A percentile compares a stretch with the other conserved stretches of the same genome.
These are phyloP conservation scores for Eufriesea mexicana DNA, from an alignment of 1,140 invertebrate genomes.

Conservation along the genomic window DNA sequence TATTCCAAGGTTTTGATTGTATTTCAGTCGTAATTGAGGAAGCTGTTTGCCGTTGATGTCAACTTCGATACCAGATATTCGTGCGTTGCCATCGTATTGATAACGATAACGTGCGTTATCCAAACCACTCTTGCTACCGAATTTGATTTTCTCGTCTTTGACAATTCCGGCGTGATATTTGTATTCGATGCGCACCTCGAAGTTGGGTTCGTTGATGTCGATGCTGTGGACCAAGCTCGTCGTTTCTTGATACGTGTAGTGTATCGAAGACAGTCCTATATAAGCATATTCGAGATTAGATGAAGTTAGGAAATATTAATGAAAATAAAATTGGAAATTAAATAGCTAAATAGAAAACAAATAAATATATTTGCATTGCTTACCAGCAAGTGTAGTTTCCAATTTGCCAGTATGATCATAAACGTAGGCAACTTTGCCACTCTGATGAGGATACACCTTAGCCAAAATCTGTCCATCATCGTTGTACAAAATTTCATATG, in stretches of 20 bases:
- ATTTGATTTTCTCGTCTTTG: conserved; percentile 93
- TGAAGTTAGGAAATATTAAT: neutral
- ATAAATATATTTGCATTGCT: conserved; percentile 64
- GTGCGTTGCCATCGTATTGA: conserved; percentile 92
- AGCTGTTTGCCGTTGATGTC: conserved; percentile 92
- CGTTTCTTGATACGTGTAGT: conserved; percentile 93
- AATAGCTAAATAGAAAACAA: neutral
- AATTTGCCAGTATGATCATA: conserved; percentile 93
- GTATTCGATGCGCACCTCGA: conserved; percentile 93
- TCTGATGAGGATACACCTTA: conserved; percentile 94
- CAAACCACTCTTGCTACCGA: conserved; percentile 91
- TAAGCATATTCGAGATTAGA: neutral
- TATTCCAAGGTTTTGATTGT: conserved; percentile 93
- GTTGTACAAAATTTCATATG: conserved; percentile 95
- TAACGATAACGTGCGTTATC: conserved; percentile 94
- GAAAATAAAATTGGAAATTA: too few relatives aligned
- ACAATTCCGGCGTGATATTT: conserved; percentile 95
- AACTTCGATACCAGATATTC: conserved; percentile 92
- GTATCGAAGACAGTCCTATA: conserved; percentile 90
- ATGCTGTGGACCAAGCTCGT: conserved; percentile 92
- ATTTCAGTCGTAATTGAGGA: conserved; percentile 89
- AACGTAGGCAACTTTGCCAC: conserved; percentile 93
- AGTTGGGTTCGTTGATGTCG: conserved; percentile 92
- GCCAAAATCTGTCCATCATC: conserved; percentile 94
- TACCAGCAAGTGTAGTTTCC: conserved; percentile 91